Conservation (phyloP, 2,888 invertebrate species). For the Quadroppia sp. region DNA sequence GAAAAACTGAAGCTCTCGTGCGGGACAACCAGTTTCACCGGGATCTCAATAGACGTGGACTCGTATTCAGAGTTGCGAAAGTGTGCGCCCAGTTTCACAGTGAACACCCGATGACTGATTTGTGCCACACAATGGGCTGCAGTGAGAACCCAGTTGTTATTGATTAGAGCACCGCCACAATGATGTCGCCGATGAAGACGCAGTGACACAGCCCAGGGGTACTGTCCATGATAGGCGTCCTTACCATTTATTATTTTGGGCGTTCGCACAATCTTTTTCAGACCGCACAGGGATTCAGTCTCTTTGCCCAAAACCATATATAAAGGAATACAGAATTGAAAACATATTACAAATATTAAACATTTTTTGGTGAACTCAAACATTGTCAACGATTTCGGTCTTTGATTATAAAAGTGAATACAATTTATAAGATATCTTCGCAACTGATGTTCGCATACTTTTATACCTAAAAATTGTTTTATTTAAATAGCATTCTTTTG, state of each 20-base stretch:
- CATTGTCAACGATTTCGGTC: not conserved
- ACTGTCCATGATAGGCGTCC: constrained; percentile 33
- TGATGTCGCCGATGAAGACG: constrained; percentile 42
- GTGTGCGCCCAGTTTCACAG: constrained; percentile 41
- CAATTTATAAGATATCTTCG: not conserved
- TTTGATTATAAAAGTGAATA: not conserved
- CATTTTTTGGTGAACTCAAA: not conserved
- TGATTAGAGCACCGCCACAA: constrained; percentile 45
- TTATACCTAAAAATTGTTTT: not conserved
- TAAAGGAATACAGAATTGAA: not conserved
- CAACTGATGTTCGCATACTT: not conserved
- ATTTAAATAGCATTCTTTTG: not conserved
- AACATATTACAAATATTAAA: not conserved
- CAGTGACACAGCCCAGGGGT: constrained; percentile 40
- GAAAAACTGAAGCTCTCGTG: constrained; percentile 61
- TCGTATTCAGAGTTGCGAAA: not conserved
- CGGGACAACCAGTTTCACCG: constrained; percentile 56
- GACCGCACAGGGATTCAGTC: constrained; percentile 7
- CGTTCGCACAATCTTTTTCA: not conserved
- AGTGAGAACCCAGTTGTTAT: constrained; percentile 43
- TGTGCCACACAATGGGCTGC: constrained; percentile 45
- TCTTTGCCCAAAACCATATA: not conserved
- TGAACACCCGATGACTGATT: constrained; percentile 15
- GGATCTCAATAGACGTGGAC: not conserved
- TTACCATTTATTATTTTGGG: constrained; percentile 41